Evolutionary conservation across 2,113 vertebrate genomes (phyloP).

Genomic region (Galbula dea): DNA sequence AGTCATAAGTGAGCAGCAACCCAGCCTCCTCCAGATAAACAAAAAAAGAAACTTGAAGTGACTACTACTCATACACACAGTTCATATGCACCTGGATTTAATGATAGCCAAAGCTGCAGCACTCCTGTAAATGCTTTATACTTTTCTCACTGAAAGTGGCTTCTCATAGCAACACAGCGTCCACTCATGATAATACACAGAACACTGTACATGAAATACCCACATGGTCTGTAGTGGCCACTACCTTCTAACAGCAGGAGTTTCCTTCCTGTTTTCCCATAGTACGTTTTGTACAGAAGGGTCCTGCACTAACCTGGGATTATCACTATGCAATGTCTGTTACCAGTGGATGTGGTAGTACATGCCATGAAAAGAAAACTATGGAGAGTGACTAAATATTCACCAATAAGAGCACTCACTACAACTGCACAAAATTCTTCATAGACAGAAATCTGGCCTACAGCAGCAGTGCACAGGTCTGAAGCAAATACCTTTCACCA

Average conservation of each 20-base stretch:
- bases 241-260: not conserved
- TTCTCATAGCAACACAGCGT: not conserved
- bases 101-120: not conserved
- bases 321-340: not conserved
- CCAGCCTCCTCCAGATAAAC: not conserved
- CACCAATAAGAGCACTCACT: not conserved
- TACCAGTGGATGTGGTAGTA: not conserved
- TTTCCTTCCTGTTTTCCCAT: not conserved
- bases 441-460: not conserved
- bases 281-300: not conserved
- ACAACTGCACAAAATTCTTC: not conserved
- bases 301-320: not conserved
- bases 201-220: not conserved
- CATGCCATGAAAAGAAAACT: not conserved
- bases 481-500: not conserved
- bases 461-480: not conserved
- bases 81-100: not conserved
- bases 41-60: not conserved
- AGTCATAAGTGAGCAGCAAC: not conserved
- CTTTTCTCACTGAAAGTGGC: not conserved
- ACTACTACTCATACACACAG: not conserved
- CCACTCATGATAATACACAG: not conserved
- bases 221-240: not conserved
- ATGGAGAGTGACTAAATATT: not conserved
- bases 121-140: not conserved